phyloP scores from a whole-genome alignment of 2,113 vertebrate genomes.

The Microtus ochrogaster region DNA sequence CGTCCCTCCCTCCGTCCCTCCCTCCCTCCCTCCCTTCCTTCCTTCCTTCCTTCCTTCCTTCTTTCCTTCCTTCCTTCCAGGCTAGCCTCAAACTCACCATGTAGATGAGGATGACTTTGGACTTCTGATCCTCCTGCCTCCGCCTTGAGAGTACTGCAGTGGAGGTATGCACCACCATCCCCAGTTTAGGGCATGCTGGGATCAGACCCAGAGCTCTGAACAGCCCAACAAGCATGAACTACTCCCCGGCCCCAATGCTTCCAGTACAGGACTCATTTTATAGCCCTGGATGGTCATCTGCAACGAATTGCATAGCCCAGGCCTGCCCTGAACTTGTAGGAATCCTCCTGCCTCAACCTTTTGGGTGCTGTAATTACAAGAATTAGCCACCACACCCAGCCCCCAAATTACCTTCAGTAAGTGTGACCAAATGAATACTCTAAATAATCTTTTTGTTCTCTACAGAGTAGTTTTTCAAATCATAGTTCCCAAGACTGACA shows the following conservation, averaged over 20 bases:
- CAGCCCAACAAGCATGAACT: background rate
- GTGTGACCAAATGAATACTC: background rate
- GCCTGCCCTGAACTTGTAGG: background rate
- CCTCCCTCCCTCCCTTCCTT: rapidly evolving
- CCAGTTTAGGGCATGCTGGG: background rate
- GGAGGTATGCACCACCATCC: background rate
- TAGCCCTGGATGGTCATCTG: background rate
- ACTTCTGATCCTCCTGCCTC: background rate
- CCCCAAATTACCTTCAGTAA: background rate
- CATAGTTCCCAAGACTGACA: too few relatives aligned
- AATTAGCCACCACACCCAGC: background rate
- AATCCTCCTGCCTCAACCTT: background rate
- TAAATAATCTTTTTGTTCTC: background rate
- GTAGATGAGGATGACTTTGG: background rate
- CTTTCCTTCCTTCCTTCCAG: too few relatives aligned
- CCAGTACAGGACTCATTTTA: too few relatives aligned
- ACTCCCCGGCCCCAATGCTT: too few relatives aligned
- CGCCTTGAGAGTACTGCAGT: background rate
- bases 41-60: too few relatives aligned
- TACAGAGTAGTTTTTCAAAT: background rate
- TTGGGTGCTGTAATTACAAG: background rate
- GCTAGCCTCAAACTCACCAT: background rate
- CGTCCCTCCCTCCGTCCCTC: rapidly evolving
- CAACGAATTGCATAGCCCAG: background rate
- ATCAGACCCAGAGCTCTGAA: background rate